These are phyloP conservation scores for Pseudorhombus dupliciocellatus DNA, from an alignment of 2,113 vertebrate species.

Conservation along the genomic window DNA sequence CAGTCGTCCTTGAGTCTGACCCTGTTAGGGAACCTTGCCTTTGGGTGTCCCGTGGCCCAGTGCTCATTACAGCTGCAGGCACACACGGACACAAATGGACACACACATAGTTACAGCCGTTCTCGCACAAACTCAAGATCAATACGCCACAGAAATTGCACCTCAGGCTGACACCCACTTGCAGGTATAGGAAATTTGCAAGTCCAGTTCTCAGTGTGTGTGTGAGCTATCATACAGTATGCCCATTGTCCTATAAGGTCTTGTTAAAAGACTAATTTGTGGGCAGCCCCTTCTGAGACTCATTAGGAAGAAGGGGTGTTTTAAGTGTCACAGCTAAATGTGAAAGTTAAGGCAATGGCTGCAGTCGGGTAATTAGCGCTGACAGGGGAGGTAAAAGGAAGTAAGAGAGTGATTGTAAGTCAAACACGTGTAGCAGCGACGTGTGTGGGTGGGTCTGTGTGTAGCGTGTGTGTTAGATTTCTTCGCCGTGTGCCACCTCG, in stretches of 20 bases:
- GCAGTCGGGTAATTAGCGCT: constrained; percentile 55
- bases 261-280: constrained; percentile 38
- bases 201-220: constrained; percentile 13
- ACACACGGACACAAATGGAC: constrained; percentile 6
- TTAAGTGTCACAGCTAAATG: constrained; percentile 51
- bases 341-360: constrained; percentile 53
- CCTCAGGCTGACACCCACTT: constrained; percentile 25
- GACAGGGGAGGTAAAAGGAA: constrained; percentile 32
- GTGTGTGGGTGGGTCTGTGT: constrained; percentile 40
- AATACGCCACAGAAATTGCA: constrained; percentile 8
- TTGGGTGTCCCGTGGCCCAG: constrained; percentile 63
- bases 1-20: constrained; percentile 70
- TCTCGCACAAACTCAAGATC: constrained; percentile 6
- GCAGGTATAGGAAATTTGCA: constrained; percentile 39
- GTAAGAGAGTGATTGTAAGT: constrained; percentile 40
- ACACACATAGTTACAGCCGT: constrained; percentile 8
- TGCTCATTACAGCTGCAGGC: constrained; percentile 63
- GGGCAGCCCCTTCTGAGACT: constrained; percentile 19
- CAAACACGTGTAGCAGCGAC: constrained; percentile 48
- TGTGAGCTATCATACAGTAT: not conserved
- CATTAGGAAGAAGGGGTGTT: constrained; percentile 50
- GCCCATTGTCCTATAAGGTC: constrained; percentile 11
- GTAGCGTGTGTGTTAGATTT: constrained; percentile 52
- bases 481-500: constrained; percentile 44
- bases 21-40: constrained; percentile 68